Conservation (phyloP, 1,140 invertebrate genomes). For the Mamestra configurata region DNA sequence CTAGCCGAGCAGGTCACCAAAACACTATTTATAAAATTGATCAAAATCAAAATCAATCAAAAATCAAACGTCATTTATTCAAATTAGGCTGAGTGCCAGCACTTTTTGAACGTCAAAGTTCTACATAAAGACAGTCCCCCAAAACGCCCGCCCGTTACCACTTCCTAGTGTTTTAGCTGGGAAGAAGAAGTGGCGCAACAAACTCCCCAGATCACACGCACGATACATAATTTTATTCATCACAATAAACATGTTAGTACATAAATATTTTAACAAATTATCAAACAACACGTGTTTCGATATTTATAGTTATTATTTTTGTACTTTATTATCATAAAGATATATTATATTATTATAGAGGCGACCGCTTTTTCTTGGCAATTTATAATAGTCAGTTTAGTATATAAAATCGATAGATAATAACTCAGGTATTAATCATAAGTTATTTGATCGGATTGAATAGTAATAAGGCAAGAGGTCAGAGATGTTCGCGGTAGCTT, state of each 20-base stretch:
- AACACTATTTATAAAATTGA: too few species aligned
- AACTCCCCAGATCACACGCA: too few species aligned
- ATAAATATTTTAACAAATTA: slow-evolving; percentile 17
- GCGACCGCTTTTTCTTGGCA: slow-evolving; percentile 9
- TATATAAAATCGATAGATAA: slow-evolving; percentile 42
- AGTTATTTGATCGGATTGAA: slow-evolving; percentile 41
- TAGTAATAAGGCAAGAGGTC: slow-evolving; percentile 38
- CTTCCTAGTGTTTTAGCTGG: too few species aligned
- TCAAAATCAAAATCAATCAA: too few species aligned
- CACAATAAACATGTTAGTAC: background rate
- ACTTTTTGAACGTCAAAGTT: too few species aligned
- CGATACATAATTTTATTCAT: background rate
- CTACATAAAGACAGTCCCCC: too few species aligned
- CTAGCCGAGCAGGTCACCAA: too few species aligned
- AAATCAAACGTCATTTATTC: too few species aligned
- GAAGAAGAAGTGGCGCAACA: too few species aligned
- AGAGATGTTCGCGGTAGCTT: background rate
- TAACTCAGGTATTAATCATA: slow-evolving; percentile 43
- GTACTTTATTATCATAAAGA: slow-evolving; percentile 26
- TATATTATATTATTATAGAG: slow-evolving; percentile 27
- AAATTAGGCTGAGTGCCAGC: too few species aligned
- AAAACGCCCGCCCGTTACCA: too few species aligned
- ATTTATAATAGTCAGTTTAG: slow-evolving; percentile 43
- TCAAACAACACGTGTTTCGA: slow-evolving; percentile 4
- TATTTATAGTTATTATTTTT: slow-evolving; percentile 33